phyloP scores from a whole-genome alignment of 2,797 vertebrate species.

The Sphenodon punctatus region DNA sequence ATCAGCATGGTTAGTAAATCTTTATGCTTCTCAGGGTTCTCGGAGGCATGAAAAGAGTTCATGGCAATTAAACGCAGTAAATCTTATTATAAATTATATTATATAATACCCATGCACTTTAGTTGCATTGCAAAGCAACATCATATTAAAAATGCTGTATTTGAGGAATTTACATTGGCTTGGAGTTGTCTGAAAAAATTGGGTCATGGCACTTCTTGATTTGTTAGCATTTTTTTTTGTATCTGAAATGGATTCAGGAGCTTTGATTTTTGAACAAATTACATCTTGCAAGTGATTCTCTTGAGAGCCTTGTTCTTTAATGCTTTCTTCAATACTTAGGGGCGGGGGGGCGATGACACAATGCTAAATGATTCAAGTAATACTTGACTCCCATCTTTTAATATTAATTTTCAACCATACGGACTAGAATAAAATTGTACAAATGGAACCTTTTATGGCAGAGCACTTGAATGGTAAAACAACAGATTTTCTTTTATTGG shows the following conservation, averaged over 20 bases:
- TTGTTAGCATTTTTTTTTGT: background rate
- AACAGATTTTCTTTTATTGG: background rate
- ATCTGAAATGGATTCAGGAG: slow-evolving; percentile 6
- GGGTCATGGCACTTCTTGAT: background rate
- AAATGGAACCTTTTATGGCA: slow-evolving; percentile 40
- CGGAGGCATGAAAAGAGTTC: slow-evolving; percentile 5
- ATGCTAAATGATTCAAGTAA: slow-evolving; percentile 17
- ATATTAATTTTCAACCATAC: background rate
- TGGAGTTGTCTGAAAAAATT: background rate
- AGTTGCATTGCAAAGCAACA: background rate
- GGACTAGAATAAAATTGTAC: slow-evolving; percentile 17
- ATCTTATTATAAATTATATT: slow-evolving; percentile 22
- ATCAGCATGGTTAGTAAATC: slow-evolving; percentile 15
- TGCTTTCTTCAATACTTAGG: slow-evolving; percentile 11
- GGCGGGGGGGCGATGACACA: slow-evolving; percentile 3
- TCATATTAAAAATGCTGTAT: background rate
- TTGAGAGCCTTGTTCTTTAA: background rate
- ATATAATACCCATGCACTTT: background rate
- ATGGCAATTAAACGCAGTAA: slow-evolving; percentile 31
- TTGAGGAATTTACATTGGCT: background rate
- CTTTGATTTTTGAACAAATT: slow-evolving; percentile 36
- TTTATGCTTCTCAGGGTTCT: slow-evolving; percentile 3
- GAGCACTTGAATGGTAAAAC: background rate
- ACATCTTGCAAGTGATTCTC: slow-evolving; percentile 22
- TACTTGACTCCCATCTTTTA: background rate